Base-by-base conservation (phyloP, 2,888 invertebrate genomes). In the Congeria kusceri region DNA sequence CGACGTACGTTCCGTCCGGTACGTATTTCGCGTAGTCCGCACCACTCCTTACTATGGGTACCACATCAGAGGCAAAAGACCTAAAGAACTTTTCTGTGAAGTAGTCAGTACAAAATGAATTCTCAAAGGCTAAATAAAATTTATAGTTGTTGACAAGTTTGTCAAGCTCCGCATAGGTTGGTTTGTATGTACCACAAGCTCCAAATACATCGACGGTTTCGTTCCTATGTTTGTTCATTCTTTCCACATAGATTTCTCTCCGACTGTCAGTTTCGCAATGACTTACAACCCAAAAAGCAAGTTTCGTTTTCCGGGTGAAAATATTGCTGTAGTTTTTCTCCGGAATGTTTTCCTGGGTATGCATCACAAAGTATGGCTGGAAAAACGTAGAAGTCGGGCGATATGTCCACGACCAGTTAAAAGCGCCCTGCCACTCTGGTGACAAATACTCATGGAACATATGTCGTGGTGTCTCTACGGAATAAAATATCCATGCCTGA, bases 1-100 rank as follows among this genome's bases (percentile, higher is more conserved):
- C 87, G 58, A 93, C 92, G 82, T 86, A 92, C 11, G 92, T 90
- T n/a, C 84, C 85, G 18, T 85, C 81, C 0, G 93, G 93, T 1
- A 89, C 85, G 3, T 88, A 69, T 20, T 28, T 18, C 1, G 80
- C 77, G 67, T 93, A 92, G 71, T 92, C 85, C 0, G 87, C 88
- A 11, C 87, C 82, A 0, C 92, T 92, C 58, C 88, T 88, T 1
- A 91, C 91, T 20, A 77, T 39, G 11, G 53, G 57, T 11, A 72
- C 65, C 13, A 65, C 20, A 59, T 75, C 64, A n/a, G 20, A 57
- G 18, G 46, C 59, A 56, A 66, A 77, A 13, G 72, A 53, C 11
- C 59, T 56, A 65, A 85, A 87, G 66, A 84, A 86, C 56, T 88
- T 87, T 66, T 88, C 87, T 18, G 88, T 86, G 25, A 87, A 76